Percentiles rank a stretch among this genome's conserved stretches.
Evolutionary conservation across 92 coral and sea anemone genomes (phyloP).

Genomic region (Actinostola sp.): DNA sequence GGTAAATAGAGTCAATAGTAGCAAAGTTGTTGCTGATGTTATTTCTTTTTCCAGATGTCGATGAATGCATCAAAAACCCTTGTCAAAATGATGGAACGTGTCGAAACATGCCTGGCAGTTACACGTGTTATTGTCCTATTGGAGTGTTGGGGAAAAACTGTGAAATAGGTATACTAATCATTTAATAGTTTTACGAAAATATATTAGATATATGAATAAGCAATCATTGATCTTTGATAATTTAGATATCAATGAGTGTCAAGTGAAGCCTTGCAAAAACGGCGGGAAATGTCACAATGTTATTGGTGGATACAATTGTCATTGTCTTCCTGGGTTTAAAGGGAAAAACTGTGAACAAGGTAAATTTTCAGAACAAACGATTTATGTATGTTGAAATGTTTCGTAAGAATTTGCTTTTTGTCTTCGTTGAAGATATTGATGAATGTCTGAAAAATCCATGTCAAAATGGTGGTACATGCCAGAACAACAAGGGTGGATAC

Average conservation of each 20-base stretch:
- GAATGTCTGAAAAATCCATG: slow-evolving; percentile 8
- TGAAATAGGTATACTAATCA: slow-evolving; percentile 29
- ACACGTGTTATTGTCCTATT: slow-evolving; percentile 41
- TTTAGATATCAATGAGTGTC: slow-evolving; percentile 62
- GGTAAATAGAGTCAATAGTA: too few species aligned
- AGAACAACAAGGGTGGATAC: too few species aligned
- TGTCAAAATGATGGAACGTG: slow-evolving; percentile 55
- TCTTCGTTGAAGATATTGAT: background rate
- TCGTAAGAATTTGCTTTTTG: background rate
- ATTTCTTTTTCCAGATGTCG: slow-evolving; percentile 22
- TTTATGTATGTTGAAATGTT: background rate
- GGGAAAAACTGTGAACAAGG: slow-evolving; percentile 10
- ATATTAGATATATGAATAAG: background rate
- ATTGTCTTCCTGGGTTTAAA: slow-evolving; percentile 10
- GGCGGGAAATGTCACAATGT: slow-evolving; percentile 19
- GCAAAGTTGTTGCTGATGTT: background rate
- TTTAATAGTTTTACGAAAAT: background rate
- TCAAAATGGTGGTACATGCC: too few species aligned
- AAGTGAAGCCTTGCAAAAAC: slow-evolving; percentile 20
- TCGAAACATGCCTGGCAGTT: slow-evolving; percentile 37
- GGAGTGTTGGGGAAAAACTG: slow-evolving; percentile 63
- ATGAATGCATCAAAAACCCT: slow-evolving; percentile 49
- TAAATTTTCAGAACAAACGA: too few species aligned
- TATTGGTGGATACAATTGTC: slow-evolving; percentile 14
- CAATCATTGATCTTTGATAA: background rate